Base-by-base conservation (phyloP, 1,140 invertebrate species). In the Polyergus mexicanus region DNA sequence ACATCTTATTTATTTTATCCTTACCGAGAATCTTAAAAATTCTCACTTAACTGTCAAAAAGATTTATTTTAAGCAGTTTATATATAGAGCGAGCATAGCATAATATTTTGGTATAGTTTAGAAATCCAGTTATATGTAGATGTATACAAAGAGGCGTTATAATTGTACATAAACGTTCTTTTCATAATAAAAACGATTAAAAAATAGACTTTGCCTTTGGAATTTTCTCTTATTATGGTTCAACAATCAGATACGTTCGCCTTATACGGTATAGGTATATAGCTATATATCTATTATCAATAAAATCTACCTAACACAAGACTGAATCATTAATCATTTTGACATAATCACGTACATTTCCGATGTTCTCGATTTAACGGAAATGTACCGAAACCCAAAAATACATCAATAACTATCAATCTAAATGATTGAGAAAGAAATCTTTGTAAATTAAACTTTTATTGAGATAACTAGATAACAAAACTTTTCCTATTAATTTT, bases 91-190 rank as follows among this genome's bases (percentile, higher is more conserved):
- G 41, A 84, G 66, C 38, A 84, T 88, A 89, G 81, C 66, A 65
- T 92, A 91, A 89, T 87, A 84, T 92, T 80, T 91, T 89, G 87
- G 90, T 92, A 91, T 80, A 84, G 87, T 19, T 47, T 90, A 91
- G 75, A 88, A 62, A 28, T 83, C 47, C 68, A 89, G 84, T 89
- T 89, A 76, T 89, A 88, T 63, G 85, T 47, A 25, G n/a, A 76
- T 7, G 25, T 60, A 75, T 35, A 54, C 68, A 54, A 19, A 80
- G 62, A 87, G 54, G 58, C 62, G 72, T 88, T 81, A 63, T 62
- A 87, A 86, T 87, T 92, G 91, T 92, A 92, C 72, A 92, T 92
- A 58, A 92, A 91, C 41, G 84, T 87, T 91, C 80, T 63, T 91
- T 92, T 92, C 62, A 19, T 90, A 91, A 90, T 91, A 92, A 92